Evolutionary conservation across 2,888 invertebrate species (phyloP).

Genomic region (Sturmia bella): DNA sequence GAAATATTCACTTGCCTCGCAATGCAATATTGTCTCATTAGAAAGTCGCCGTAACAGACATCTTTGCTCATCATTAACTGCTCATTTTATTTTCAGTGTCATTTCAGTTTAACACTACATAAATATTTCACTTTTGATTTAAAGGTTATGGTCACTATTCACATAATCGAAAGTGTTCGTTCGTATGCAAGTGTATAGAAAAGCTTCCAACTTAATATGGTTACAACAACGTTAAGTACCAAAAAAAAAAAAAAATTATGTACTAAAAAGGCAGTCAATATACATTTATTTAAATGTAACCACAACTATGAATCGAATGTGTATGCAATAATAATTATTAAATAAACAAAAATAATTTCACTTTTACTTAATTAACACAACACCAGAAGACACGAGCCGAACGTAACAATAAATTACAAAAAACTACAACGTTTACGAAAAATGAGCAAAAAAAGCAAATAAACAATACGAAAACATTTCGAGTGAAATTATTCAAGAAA

Average conservation of each 20-base stretch:
- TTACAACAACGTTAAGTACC: neutral
- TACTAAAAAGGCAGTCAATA: constrained; percentile 29
- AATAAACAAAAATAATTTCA: constrained; percentile 68
- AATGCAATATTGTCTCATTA: too few relatives aligned
- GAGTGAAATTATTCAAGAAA: constrained; percentile 63
- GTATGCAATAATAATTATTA: constrained; percentile 65
- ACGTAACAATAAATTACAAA: constrained; percentile 39
- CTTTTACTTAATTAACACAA: constrained; percentile 66
- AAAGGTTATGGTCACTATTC: constrained; percentile 68
- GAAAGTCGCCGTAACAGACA: too few relatives aligned
- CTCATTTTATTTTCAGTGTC: constrained; percentile 50
- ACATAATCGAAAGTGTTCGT: constrained; percentile 48
- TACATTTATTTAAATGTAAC: constrained; percentile 12
- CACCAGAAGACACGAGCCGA: constrained; percentile 11
- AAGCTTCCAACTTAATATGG: constrained; percentile 29
- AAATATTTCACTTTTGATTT: constrained; percentile 31
- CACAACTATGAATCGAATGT: constrained; percentile 24
- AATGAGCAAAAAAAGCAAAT: neutral
- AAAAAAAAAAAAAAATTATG: constrained; percentile 8
- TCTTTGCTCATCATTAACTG: neutral
- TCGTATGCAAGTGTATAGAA: neutral
- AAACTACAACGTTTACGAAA: neutral
- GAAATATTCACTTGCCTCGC: too few relatives aligned
- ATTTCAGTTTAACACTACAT: constrained; percentile 42
- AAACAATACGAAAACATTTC: constrained; percentile 10